Evolutionary conservation across 1,140 invertebrate species (phyloP), one percentile per base, ranked within the genome.

Genomic region (Aphelinus atriplicis): DNA sequence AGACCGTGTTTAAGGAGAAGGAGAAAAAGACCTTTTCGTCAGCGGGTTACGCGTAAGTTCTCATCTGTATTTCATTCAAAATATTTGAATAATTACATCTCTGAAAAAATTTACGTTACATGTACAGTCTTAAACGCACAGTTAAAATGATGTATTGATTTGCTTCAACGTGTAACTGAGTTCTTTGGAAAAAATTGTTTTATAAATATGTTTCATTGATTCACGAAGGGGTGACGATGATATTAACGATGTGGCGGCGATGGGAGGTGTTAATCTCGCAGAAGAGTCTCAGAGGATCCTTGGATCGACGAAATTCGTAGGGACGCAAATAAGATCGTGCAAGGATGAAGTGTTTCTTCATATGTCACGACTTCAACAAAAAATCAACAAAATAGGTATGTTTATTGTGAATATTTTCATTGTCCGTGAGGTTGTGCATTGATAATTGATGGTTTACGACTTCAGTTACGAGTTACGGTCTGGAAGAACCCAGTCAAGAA

Each of bases 161-260:
- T 26, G 26, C 26, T 26, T 26, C 26, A 58, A 58, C 3, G n/a
- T 58, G 26, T 58, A 3, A 7, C 56, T 10, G n/a, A 58, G 6
- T 10, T 10, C 26, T 58, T 58, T 10, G 26, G 7, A 58, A 48
- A 1, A 57, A 56, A 71, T 42, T 56, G 26, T 53, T 26, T 26
- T 26, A 63, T 65, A 68, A 3, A 58, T 55, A 48, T 65, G 26
- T 26, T 26, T 71, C 10, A 58, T 43, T 60, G 43, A 57, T 63
- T 61, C 57, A 63, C 72, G 2, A 48, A 90, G 94, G 84, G 94
- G 93, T 48, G 96, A 97, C 85, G 96, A 98, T 88, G 96, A 97
- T 85, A 98, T 99, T 78, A 99, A 99, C 84, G 97, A 99, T 90
- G 97, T 99, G 1, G 97, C 97, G 45, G 97, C 97, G 4, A 99